Conservation (phyloP, 2,113 vertebrate genomes). For the Manacus vitellinus region DNA sequence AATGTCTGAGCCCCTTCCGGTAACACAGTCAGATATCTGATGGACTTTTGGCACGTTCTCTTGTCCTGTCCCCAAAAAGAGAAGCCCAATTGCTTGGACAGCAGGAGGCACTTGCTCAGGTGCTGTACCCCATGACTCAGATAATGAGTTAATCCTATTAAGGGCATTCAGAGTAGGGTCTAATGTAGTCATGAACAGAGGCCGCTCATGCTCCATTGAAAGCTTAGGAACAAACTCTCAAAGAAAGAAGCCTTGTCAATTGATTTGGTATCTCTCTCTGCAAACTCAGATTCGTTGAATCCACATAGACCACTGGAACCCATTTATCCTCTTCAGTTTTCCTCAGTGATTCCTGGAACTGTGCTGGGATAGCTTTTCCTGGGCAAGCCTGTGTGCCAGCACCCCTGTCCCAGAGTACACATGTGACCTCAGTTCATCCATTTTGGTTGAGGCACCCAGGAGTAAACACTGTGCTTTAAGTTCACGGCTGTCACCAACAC, state of each 20-base stretch:
- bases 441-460: neutral
- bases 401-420: neutral
- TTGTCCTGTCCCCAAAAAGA: neutral
- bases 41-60: neutral
- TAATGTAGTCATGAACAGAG: neutral
- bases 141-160: neutral
- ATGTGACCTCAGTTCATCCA: neutral
- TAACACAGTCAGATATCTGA: neutral
- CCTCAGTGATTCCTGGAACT: neutral
- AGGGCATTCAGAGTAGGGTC: neutral
- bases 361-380: neutral
- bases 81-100: neutral
- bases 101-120: accelerated
- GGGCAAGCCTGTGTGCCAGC: neutral
- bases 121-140: neutral
- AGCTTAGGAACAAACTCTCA: neutral
- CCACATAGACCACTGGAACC: neutral
- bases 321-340: neutral
- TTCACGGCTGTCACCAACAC: neutral
- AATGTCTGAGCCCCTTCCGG: neutral
- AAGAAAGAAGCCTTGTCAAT: neutral
- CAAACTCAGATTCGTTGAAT: neutral
- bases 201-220: accelerated
- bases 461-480: neutral
- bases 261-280: neutral